These are phyloP conservation scores for Saccostrea echinata DNA, from an alignment of 1,140 invertebrate genomes.

Conservation along the genomic window DNA sequence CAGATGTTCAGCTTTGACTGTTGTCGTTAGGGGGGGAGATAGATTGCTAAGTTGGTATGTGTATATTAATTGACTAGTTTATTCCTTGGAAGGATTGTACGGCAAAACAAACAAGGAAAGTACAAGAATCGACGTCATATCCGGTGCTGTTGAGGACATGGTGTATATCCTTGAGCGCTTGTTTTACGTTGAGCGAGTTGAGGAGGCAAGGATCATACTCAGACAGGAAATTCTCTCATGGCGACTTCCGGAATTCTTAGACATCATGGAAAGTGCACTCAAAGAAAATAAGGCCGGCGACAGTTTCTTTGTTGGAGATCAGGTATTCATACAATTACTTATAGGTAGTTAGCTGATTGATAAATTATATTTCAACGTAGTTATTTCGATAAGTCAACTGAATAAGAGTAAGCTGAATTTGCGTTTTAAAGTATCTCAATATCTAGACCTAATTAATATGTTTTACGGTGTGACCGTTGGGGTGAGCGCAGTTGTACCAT, in stretches of 20 bases:
- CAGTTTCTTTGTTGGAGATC: background rate
- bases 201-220: background rate
- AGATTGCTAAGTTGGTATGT: too few species aligned
- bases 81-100: background rate
- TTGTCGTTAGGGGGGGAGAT: too few species aligned
- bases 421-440: too few species aligned
- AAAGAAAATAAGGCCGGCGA: background rate
- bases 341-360: too few species aligned
- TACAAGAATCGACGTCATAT: slow-evolving; percentile 9
- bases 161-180: background rate
- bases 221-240: background rate
- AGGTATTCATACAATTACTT: background rate
- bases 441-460: too few species aligned
- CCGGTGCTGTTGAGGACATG: slow-evolving; percentile 10
- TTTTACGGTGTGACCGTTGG: too few species aligned
- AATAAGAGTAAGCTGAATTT: too few species aligned
- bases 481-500: too few species aligned
- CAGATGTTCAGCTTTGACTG: too few species aligned
- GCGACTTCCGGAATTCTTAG: background rate
- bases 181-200: background rate
- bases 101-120: background rate
- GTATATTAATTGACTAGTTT: background rate
- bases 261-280: background rate
- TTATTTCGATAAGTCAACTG: too few species aligned
- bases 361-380: too few species aligned